Conservation (phyloP, 2,888 invertebrate genomes). For the Campoplex capitator region DNA sequence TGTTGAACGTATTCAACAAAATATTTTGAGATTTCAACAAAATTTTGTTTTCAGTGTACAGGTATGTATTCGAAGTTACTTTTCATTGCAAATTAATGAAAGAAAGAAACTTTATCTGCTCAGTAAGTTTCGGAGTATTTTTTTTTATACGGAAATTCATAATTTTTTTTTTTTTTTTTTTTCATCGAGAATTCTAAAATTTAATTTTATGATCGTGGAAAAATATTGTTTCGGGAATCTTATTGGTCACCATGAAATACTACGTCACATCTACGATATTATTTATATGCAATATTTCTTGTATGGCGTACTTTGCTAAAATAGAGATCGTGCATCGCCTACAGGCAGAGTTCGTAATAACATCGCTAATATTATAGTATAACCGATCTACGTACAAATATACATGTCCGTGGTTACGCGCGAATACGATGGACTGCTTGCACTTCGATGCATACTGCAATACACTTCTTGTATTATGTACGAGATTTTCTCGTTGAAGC, state of each 20-base stretch:
- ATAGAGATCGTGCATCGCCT: constrained; percentile 46
- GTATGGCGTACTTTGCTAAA: constrained; percentile 5
- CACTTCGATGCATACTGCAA: constrained; percentile 34
- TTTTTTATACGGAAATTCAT: background rate
- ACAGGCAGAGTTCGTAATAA: constrained; percentile 35
- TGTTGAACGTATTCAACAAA: too few relatives aligned
- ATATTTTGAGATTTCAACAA: too few relatives aligned
- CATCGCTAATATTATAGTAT: constrained; percentile 32
- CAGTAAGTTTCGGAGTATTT: too few relatives aligned
- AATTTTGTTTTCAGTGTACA: too few relatives aligned
- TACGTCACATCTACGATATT: constrained; percentile 4
- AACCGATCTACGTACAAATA: constrained; percentile 12
- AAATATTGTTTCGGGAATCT: background rate
- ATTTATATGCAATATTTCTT: constrained; percentile 10
- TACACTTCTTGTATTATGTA: constrained; percentile 21
- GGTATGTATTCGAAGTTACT: too few relatives aligned
- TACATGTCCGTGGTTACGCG: background rate
- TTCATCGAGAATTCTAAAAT: background rate
- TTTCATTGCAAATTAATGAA: background rate
- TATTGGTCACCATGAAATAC: background rate
- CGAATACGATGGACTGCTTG: constrained; percentile 19
- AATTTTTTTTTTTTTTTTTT: background rate
- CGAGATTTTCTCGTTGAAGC: constrained; percentile 28
- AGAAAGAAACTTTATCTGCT: background rate
- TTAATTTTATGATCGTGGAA: too few relatives aligned